Conservation (phyloP, 2,113 vertebrate genomes). For the Amphiprion percula region DNA sequence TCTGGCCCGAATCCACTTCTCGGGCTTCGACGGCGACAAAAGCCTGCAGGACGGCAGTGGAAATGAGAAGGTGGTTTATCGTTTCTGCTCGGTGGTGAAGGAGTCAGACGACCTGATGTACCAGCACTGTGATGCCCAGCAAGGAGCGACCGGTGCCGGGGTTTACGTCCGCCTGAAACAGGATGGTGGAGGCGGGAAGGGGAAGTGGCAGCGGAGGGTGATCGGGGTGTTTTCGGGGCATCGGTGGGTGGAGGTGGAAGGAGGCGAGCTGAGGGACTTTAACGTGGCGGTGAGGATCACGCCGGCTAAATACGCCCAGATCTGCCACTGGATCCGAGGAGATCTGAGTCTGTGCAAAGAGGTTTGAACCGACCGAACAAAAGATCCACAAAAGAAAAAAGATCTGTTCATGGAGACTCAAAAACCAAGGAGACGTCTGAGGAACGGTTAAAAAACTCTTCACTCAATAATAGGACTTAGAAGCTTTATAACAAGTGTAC, state of each 20-base stretch:
- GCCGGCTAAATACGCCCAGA: slow-evolving; percentile 93
- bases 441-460: background rate
- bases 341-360: slow-evolving; percentile 83
- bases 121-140: slow-evolving; percentile 92
- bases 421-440: background rate
- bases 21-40: slow-evolving; percentile 91
- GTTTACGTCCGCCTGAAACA: slow-evolving; percentile 90
- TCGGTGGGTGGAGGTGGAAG: slow-evolving; percentile 89
- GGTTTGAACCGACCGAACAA: slow-evolving; percentile 73
- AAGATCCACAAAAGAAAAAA: background rate
- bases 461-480: background rate
- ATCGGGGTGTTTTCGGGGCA: slow-evolving; percentile 94
- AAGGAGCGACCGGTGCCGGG: slow-evolving; percentile 91
- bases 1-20: slow-evolving; percentile 92
- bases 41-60: slow-evolving; percentile 74
- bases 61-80: slow-evolving; percentile 88
- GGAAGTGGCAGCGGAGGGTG: slow-evolving; percentile 91
- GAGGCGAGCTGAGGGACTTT: slow-evolving; percentile 89
- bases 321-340: slow-evolving; percentile 94
- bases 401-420: background rate
- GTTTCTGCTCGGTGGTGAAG: slow-evolving; percentile 92
- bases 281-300: slow-evolving; percentile 96
- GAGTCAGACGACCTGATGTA: slow-evolving; percentile 92
- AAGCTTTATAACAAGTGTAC: slow-evolving; percentile 2
- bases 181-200: slow-evolving; percentile 55